These are phyloP conservation scores for Philhelius pedissequus DNA, from an alignment of 2,888 invertebrate species.

Conservation along the genomic window DNA sequence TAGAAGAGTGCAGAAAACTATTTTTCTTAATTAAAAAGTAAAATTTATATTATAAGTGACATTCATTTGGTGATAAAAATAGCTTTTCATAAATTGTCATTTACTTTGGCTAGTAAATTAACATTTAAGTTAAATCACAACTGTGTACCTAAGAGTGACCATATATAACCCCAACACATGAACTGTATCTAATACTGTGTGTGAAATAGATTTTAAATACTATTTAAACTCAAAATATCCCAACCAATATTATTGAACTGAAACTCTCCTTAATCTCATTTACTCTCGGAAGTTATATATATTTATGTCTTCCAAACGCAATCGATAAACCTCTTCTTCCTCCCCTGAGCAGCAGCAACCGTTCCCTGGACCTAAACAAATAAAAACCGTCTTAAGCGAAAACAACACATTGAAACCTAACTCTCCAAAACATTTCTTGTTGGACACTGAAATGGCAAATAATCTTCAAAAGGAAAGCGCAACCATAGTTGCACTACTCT, in stretches of 20 bases:
- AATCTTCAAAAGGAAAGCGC: neutral
- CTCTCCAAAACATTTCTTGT: too few species aligned
- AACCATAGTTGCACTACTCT: neutral
- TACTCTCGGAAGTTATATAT: neutral
- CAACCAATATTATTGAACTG: neutral
- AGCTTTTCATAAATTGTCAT: neutral
- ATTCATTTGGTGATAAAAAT: neutral
- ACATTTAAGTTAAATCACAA: neutral
- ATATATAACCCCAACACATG: neutral
- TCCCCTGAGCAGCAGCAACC: neutral
- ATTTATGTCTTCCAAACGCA: neutral
- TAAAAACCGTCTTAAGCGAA: neutral
- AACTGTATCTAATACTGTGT: neutral
- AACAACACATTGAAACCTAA: neutral
- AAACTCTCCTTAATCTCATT: neutral
- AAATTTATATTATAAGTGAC: neutral
- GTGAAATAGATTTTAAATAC: neutral
- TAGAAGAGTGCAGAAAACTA: neutral
- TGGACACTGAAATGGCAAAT: neutral
- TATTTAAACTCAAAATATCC: neutral
- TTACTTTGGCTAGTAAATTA: neutral
- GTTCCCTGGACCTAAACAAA: neutral
- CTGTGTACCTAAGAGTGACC: neutral
- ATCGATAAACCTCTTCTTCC: neutral
- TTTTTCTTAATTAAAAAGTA: neutral